These are phyloP conservation scores for Liopterus haemorrhoidalis DNA, from an alignment of 2,888 invertebrate genomes.

Conservation along the genomic window DNA sequence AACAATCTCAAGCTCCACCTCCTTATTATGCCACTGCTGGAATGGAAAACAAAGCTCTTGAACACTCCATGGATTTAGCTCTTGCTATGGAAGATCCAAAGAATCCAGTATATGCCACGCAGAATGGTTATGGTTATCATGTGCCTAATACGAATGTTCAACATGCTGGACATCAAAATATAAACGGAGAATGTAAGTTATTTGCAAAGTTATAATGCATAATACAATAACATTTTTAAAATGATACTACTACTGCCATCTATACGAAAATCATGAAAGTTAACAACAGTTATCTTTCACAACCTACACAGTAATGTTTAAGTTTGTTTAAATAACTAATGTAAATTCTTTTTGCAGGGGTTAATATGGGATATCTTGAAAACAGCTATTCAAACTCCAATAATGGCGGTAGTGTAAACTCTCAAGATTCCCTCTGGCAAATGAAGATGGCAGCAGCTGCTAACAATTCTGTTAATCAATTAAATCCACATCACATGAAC, in stretches of 20 bases:
- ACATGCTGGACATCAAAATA: slow-evolving; percentile 58
- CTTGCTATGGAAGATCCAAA: slow-evolving; percentile 80
- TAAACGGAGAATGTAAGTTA: slow-evolving; percentile 75
- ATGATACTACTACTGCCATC: no score
- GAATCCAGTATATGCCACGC: slow-evolving; percentile 74
- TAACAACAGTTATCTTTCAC: no score
- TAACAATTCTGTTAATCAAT: slow-evolving; percentile 59
- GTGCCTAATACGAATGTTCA: slow-evolving; percentile 63
- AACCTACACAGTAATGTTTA: slow-evolving; percentile 1
- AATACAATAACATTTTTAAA: slow-evolving; percentile 1
- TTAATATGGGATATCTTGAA: slow-evolving; percentile 85
- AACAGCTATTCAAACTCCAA: slow-evolving; percentile 90
- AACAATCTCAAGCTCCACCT: slow-evolving; percentile 80
- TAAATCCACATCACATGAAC: slow-evolving; percentile 53
- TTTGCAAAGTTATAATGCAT: neutral
- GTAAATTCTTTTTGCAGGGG: slow-evolving; percentile 53
- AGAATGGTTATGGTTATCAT: slow-evolving; percentile 82
- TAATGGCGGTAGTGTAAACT: slow-evolving; percentile 92
- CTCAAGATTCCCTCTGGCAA: slow-evolving; percentile 91
- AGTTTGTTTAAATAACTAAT: neutral
- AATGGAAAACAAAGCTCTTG: slow-evolving; percentile 86
- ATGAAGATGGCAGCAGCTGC: slow-evolving; percentile 81
- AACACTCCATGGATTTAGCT: slow-evolving; percentile 81
- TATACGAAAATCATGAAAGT: no score
- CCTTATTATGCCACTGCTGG: slow-evolving; percentile 84